Evolutionary conservation across 2,797 vertebrate species (phyloP), one percentile per base, ranked within the genome.

Genomic region (Sylvilagus floridanus): DNA sequence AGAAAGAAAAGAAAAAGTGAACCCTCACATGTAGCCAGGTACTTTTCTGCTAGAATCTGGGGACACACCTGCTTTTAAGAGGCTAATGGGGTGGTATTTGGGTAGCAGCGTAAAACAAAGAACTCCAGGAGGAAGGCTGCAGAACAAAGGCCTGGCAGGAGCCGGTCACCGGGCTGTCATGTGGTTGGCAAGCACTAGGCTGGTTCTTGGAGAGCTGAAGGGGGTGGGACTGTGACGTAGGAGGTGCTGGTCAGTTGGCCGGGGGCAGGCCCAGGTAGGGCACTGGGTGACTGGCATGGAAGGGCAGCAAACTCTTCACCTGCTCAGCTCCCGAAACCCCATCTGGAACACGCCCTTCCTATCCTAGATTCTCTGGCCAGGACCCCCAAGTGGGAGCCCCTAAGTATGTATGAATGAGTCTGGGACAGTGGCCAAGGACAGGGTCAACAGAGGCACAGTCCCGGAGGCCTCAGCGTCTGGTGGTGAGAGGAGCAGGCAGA

Each of bases 171-270:
- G n/a, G 35, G 66, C 30, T 50, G 21, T 35, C 24, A 12, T 21
- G n/a, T 88, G 35, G 42, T 32, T 12, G 30, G 71, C 84, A 89
- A 81, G 57, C 6, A 42, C 13, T 65, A 26, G 66, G 72, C 81
- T 83, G 84, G 79, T 91, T 94, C 88, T 72, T 93, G 30, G 73
- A 57, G 30, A 78, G 42, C 30, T 69, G n/a, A 52, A 71, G 57
- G 0, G 2, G 7, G 4, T 7, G 2, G 75, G 30, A 35, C 32
- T 32, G 19, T 50, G 83, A 28, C 17, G 71, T 28, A 85, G 12
- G 21, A 28, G 12, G 3, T 24, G 66, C 52, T 42, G 17, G 37
- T 24, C 3, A 2, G 63, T 52, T n/a, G 50, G 37, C 71, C 21
- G 2, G 21, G 24, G 32, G 19, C 69, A 88, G 87, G 21, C 32